Evolutionary conservation across 2,888 invertebrate genomes (phyloP), one percentile per base, ranked within the genome.

Genomic region (Netelia inedita): DNA sequence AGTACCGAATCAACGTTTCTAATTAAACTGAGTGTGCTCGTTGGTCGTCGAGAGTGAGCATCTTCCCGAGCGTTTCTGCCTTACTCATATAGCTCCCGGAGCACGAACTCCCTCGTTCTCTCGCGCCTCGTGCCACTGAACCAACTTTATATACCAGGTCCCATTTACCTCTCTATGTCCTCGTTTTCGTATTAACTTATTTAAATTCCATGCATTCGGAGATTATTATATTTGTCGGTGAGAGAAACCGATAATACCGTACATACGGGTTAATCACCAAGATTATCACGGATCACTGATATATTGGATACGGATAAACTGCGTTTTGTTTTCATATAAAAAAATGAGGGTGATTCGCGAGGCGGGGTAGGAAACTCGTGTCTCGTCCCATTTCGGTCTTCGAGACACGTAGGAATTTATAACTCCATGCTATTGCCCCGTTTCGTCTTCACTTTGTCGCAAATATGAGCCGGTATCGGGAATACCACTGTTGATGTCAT

Each of bases 11-110:
- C 75, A 66, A 75, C 66, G 75, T 75, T 75, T 57, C 55, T 75
- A 66, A 75, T 75, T 75, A 75, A 75, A 74, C 63, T 65, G 74
- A 65, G 63, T 65, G 41, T 65, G 53, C 63, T 53, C 53, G 65
- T 28, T 75, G 63, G 63, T 75, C 53, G 74, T 63, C 35, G 63
- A 76, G 68, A 76, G 59, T 59, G 57, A 68, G 16, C 43, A 68
- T 68, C 68, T 68, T 68, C 14, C 9, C 21, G 23, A 23, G 46
- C n/a, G 16, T 28, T 78, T 68, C 76, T 59, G 59, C 57, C 59
- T 78, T 78, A 59, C 57, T 78, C 43, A 78, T 78, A 59, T 68
- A 57, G 68, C 57, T 65, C 41, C 57, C 68, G 23, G 14, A 46
- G 59, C 76, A 78, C 76, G 76, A 69, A 59, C 59, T 69, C 75